phyloP scores from a whole-genome alignment of 1,140 invertebrate genomes.

The Zaprionus tsacasi region DNA sequence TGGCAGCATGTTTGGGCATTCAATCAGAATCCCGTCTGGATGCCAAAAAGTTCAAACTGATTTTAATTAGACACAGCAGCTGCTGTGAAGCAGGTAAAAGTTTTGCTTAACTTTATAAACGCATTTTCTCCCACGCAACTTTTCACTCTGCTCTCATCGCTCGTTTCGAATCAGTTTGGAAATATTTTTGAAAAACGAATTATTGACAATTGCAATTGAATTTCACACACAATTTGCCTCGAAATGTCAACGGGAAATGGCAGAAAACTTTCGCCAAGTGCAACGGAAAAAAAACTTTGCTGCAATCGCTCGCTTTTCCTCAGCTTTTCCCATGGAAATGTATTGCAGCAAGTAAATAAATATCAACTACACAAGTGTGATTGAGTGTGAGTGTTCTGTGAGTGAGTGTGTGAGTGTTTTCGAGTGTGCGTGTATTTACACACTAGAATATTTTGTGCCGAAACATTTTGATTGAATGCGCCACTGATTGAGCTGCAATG shows the following conservation, averaged over 20 bases:
- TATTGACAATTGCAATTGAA: constrained; percentile 82
- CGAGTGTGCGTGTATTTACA: constrained; percentile 29
- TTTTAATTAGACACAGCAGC: constrained; percentile 58
- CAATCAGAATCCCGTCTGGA: constrained; percentile 28
- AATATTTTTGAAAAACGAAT: constrained; percentile 74
- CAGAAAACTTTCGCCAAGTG: constrained; percentile 72
- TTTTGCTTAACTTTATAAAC: constrained; percentile 60
- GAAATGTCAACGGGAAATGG: constrained; percentile 69
- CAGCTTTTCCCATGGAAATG: constrained; percentile 60
- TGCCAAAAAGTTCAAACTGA: constrained; percentile 29
- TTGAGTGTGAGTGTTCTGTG: constrained; percentile 12
- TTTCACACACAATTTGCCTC: constrained; percentile 80
- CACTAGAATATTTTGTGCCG: constrained; percentile 46
- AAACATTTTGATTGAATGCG: constrained; percentile 66
- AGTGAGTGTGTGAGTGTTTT: constrained; percentile 7
- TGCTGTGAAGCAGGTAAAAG: constrained; percentile 14
- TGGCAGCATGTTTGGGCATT: constrained; percentile 25
- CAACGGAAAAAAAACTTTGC: constrained; percentile 47
- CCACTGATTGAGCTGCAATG: constrained; percentile 65
- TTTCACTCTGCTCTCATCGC: constrained; percentile 34
- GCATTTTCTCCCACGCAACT: constrained; percentile 53
- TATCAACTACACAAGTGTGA: constrained; percentile 38
- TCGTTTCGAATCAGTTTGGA: constrained; percentile 62
- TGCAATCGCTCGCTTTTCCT: not conserved
- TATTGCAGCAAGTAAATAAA: constrained; percentile 58